Evolutionary conservation across 2,888 invertebrate species (phyloP).

Genomic region (Uloborus plumipes): DNA sequence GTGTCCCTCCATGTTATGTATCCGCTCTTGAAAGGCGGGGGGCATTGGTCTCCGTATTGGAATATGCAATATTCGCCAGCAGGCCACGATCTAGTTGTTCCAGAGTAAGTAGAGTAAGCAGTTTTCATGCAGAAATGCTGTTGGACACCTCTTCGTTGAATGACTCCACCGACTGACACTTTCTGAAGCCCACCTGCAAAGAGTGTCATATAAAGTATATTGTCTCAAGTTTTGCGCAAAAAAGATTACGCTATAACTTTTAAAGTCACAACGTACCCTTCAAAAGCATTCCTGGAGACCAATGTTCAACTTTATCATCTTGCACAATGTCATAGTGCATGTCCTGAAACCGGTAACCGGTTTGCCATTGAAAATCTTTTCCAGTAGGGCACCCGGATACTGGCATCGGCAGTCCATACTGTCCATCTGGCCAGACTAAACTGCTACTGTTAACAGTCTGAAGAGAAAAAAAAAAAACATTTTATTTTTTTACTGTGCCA

Average conservation of each 20-base stretch:
- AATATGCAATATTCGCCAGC: slow-evolving; percentile 68
- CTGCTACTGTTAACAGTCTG: neutral
- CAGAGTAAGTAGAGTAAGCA: neutral
- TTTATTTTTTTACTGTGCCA: neutral
- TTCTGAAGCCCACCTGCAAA: slow-evolving; percentile 45
- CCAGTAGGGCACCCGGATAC: slow-evolving; percentile 67
- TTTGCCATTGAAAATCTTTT: slow-evolving; percentile 65
- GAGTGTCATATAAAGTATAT: neutral
- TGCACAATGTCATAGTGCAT: slow-evolving; percentile 66
- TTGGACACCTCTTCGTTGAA: slow-evolving; percentile 65
- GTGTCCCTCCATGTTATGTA: slow-evolving; percentile 67
- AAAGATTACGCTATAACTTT: no score
- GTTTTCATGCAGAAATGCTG: slow-evolving; percentile 67
- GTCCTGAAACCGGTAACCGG: slow-evolving; percentile 67
- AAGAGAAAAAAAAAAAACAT: neutral
- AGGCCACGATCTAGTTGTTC: slow-evolving; percentile 62
- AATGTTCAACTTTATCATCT: slow-evolving; percentile 67
- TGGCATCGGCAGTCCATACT: slow-evolving; percentile 68
- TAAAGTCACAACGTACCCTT: slow-evolving; percentile 58
- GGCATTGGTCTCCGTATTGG: slow-evolving; percentile 66
- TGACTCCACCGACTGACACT: slow-evolving; percentile 56
- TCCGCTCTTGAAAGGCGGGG: slow-evolving; percentile 66
- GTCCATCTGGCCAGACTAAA: slow-evolving; percentile 67
- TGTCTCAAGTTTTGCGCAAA: no score
- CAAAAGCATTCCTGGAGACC: slow-evolving; percentile 67